phyloP scores from a whole-genome alignment of 2,113 vertebrate genomes.

The Nyctereutes procyonoides region DNA sequence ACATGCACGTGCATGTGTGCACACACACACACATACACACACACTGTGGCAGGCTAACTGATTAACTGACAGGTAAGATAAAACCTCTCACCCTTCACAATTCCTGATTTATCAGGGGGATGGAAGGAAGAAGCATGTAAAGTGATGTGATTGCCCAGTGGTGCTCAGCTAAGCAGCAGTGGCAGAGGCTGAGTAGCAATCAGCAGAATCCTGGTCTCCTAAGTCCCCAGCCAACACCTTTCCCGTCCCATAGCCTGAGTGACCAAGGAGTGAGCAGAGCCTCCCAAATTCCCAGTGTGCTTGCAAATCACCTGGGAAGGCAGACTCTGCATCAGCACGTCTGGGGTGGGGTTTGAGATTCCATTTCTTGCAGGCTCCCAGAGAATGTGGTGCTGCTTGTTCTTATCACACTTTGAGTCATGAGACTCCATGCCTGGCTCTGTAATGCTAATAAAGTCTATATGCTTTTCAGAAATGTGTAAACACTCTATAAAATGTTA shows the following conservation, averaged over 20 bases:
- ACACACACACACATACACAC: not conserved
- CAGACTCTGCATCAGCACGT: not conserved
- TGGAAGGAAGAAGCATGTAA: not conserved
- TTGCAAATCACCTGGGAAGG: not conserved
- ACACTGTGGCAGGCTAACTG: too few relatives aligned
- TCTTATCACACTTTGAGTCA: not conserved
- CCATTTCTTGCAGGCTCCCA: not conserved
- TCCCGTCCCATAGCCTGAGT: rapidly evolving
- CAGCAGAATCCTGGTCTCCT: not conserved
- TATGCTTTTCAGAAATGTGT: not conserved
- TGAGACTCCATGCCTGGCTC: not conserved
- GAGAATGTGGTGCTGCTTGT: rapidly evolving
- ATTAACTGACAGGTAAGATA: not conserved
- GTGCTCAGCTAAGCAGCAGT: not conserved
- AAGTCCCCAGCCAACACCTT: too few relatives aligned
- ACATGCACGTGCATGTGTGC: rapidly evolving
- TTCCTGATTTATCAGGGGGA: too few relatives aligned
- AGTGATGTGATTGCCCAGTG: not conserved
- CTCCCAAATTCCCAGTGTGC: rapidly evolving
- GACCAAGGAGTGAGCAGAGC: not conserved
- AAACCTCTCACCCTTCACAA: not conserved
- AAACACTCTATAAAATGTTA: too few relatives aligned
- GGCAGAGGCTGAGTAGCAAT: not conserved
- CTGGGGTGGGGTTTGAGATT: not conserved
- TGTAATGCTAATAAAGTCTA: not conserved